phyloP scores from a whole-genome alignment of 2,888 invertebrate species.

The Charanyca ferruginea region DNA sequence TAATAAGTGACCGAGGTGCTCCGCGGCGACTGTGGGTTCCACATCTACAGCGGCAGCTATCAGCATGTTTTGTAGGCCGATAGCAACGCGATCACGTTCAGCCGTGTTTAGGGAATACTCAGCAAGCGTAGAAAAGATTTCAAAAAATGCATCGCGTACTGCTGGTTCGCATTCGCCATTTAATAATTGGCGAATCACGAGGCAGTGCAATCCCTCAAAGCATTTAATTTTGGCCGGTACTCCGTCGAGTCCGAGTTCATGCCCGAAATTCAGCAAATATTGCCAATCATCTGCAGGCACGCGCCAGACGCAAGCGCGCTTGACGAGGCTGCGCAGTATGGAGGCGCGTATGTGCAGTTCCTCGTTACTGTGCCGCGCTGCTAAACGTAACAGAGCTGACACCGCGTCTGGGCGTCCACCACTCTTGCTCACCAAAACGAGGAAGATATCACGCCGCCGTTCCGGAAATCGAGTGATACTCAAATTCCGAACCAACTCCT shows the following conservation, averaged over 20 bases:
- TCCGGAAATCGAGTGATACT: constrained; percentile 71
- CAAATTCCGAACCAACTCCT: constrained; percentile 74
- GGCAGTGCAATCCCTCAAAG: constrained; percentile 79
- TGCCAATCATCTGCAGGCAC: constrained; percentile 74
- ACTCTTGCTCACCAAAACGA: constrained; percentile 82
- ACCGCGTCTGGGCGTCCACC: constrained; percentile 74
- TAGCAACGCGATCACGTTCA: constrained; percentile 69
- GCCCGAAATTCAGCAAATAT: constrained; percentile 72
- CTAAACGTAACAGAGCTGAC: constrained; percentile 71
- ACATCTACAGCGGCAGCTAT: constrained; percentile 59
- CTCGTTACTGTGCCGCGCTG: constrained; percentile 75
- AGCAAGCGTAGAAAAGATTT: constrained; percentile 71
- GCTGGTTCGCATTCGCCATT: constrained; percentile 52
- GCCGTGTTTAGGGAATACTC: constrained; percentile 72
- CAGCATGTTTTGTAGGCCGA: constrained; percentile 66
- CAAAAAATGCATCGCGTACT: constrained; percentile 69
- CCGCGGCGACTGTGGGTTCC: constrained; percentile 47
- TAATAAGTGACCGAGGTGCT: constrained; percentile 66
- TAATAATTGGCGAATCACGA: constrained; percentile 75
- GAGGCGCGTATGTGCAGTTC: constrained; percentile 78
- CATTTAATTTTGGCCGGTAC: constrained; percentile 70
- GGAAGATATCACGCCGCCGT: constrained; percentile 78
- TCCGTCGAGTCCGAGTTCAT: constrained; percentile 80
- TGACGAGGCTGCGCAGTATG: constrained; percentile 80
- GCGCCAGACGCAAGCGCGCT: constrained; percentile 79